Percentiles rank a stretch among this genome's conserved stretches.
Conservation (phyloP, 2,113 vertebrate species). For the Boulengeromyrus knoepffleri region DNA sequence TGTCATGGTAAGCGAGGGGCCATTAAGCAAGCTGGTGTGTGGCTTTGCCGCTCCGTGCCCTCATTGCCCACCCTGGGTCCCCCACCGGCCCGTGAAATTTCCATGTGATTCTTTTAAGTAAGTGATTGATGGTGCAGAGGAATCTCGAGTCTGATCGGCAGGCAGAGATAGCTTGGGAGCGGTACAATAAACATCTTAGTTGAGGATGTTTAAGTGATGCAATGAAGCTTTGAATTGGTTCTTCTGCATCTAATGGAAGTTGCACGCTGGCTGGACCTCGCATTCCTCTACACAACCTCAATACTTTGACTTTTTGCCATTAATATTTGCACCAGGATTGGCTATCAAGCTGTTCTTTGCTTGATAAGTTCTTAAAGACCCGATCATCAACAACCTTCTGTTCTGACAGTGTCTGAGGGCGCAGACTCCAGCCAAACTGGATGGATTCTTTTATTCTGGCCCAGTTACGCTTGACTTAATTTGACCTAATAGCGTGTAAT, state of each 20-base stretch:
- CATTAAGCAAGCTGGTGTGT: slow-evolving; percentile 30
- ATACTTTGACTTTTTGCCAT: not conserved
- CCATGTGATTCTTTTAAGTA: not conserved
- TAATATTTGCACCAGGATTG: not conserved
- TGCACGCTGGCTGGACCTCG: not conserved
- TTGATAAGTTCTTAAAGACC: not conserved
- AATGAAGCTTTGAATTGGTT: not conserved
- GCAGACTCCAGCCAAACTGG: not conserved
- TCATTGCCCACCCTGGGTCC: not conserved
- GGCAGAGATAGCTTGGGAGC: not conserved
- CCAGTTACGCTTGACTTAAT: not conserved
- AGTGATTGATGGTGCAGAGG: not conserved
- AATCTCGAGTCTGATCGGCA: not conserved
- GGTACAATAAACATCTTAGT: not conserved
- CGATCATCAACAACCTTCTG: not conserved
- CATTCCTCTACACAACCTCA: not conserved
- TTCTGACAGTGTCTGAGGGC: not conserved
- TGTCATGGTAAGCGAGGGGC: slow-evolving; percentile 17
- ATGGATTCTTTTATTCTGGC: not conserved
- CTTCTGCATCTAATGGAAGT: not conserved
- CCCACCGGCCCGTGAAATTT: not conserved
- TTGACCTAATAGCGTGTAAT: not conserved
- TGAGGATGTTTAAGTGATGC: not conserved
- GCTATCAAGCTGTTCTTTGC: not conserved
- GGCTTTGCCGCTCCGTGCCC: slow-evolving; percentile 19